Conservation (phyloP, 2,888 invertebrate genomes). For the Crocallis elinguaria region DNA sequence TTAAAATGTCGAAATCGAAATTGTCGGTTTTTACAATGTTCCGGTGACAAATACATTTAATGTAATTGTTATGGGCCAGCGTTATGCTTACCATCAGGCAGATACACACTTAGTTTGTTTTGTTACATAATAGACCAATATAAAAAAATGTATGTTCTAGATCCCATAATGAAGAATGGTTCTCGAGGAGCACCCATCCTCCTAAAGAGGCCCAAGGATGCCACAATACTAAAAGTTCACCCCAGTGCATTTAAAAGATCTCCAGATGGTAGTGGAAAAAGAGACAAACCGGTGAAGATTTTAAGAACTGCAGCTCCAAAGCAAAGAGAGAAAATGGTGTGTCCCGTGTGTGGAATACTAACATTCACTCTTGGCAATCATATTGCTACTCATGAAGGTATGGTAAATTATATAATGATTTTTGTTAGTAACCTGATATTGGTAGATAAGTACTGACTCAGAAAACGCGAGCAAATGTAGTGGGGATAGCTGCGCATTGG, state of each 20-base stretch:
- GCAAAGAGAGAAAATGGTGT: conserved; percentile 77
- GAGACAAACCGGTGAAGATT: conserved; percentile 62
- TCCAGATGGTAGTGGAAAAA: conserved; percentile 38
- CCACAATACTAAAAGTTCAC: conserved; percentile 71
- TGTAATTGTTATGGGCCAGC: too few relatives aligned
- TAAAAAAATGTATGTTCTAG: conserved; percentile 44
- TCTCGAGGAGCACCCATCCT: conserved; percentile 73
- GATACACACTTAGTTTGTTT: too few relatives aligned
- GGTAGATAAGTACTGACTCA: too few relatives aligned
- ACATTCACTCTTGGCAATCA: conserved; percentile 78
- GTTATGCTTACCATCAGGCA: too few relatives aligned
- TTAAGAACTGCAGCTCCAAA: conserved; percentile 57
- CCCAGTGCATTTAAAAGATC: conserved; percentile 57
- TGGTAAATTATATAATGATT: not conserved
- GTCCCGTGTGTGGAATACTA: conserved; percentile 80
- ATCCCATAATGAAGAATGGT: conserved; percentile 78
- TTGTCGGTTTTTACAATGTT: too few relatives aligned
- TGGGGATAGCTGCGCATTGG: too few relatives aligned
- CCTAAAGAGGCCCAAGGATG: conserved; percentile 76
- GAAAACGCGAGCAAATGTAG: too few relatives aligned
- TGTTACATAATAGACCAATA: too few relatives aligned
- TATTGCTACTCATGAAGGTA: conserved; percentile 80
- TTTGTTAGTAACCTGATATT: not conserved
- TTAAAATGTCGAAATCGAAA: too few relatives aligned
- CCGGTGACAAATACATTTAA: too few relatives aligned